Evolutionary conservation across 2,888 invertebrate species (phyloP).

Genomic region (Panzeria rudis): DNA sequence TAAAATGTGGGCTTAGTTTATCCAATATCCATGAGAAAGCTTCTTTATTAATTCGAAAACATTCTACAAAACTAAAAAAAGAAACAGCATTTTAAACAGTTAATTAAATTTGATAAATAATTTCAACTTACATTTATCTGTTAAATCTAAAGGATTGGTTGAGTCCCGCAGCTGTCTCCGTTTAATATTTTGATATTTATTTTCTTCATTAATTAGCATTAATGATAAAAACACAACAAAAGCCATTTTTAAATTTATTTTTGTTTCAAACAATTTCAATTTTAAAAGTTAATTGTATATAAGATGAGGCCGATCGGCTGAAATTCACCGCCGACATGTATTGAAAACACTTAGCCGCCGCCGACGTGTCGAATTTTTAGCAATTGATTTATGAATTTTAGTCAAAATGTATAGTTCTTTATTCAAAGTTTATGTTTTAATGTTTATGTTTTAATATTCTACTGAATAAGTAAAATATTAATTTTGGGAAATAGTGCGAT

Average conservation of each 20-base stretch:
- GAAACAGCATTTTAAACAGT: not conserved
- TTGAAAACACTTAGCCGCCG: no score
- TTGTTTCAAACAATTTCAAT: not conserved
- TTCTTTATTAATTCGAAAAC: no score
- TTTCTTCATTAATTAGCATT: no score
- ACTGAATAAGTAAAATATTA: no score
- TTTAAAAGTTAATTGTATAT: not conserved
- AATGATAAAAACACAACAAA: not conserved
- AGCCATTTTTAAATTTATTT: conserved; percentile 7
- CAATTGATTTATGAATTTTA: no score
- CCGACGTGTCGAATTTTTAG: not conserved
- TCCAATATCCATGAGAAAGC: no score
- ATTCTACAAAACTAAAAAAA: not conserved
- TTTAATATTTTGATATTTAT: conserved; percentile 20
- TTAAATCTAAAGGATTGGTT: conserved; percentile 13
- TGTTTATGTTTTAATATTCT: no score
- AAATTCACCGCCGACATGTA: not conserved
- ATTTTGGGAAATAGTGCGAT: no score
- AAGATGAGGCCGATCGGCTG: not conserved
- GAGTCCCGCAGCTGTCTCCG: conserved; percentile 13
- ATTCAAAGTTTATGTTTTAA: no score
- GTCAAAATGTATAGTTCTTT: no score
- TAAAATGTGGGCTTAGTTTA: no score
- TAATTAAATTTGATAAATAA: not conserved
- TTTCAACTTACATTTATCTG: conserved; percentile 5